Base-by-base conservation (phyloP, 2,888 invertebrate genomes). In the Chydorus sphaericus region DNA sequence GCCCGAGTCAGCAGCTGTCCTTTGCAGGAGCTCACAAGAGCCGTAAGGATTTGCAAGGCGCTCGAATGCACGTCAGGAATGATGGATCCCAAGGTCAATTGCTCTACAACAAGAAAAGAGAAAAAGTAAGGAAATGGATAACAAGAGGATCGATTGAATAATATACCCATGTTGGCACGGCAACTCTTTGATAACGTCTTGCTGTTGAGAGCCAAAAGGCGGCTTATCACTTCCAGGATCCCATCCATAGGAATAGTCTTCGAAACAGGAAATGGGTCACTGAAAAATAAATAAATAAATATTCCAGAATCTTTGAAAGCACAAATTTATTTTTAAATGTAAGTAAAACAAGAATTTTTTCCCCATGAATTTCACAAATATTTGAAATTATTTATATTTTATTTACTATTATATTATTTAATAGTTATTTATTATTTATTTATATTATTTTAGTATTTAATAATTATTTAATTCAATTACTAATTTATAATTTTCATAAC, bases 51-150 rank as follows among this genome's bases (percentile, higher is more conserved):
- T 20, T 52, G 36, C n/a, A 52, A 23, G 18, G 33, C 18, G 26
- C 36, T 23, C 10, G 33, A 31, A 23, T 52, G 52, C 33, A 52
- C 36, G 31, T 31, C 36, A 14, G 52, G 52, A 18, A 52, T 26
- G n/a, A 52, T 36, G 4, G 52, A 31, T 16, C n/a, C 52, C 52
- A 52, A 36, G 26, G 33, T 52, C 36, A 52, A 36, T 33, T 52
- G 52, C 33, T 52, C 52, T 52, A n/a, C n/a, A n/a, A n/a, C n/a
- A n/a, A n/a, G n/a, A n/a, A n/a, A n/a, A n/a, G n/a, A n/a, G n/a
- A n/a, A n/a, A n/a, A n/a, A n/a, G n/a, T n/a, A n/a, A 11, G n/a
- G 10, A 11, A 33, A 33, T 33, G 36, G 10, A 10, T 33, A 33
- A 33, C 10, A 33, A 11, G 36, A n/a, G n/a, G 36, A 16, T 50